Conservation (phyloP, 2,888 invertebrate species). For the Lasius fuliginosus region DNA sequence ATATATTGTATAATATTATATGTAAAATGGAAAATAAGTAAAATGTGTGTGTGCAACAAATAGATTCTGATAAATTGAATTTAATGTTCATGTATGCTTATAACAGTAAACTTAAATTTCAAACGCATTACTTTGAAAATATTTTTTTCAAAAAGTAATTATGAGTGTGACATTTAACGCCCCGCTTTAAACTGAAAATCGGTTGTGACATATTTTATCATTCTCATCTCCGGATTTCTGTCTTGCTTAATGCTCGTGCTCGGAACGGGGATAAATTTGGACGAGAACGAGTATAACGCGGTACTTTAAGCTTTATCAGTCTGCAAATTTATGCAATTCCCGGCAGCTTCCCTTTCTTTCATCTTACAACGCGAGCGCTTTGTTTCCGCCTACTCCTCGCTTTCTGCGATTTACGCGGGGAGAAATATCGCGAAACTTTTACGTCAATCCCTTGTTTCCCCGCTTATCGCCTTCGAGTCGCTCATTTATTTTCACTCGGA, state of each 20-base stretch:
- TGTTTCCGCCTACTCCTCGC: slow-evolving; percentile 34
- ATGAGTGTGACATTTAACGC: background rate
- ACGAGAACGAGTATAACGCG: slow-evolving; percentile 29
- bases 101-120: background rate
- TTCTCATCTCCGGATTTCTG: slow-evolving; percentile 7
- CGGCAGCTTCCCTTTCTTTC: slow-evolving; percentile 38
- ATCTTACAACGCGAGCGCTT: slow-evolving; percentile 32
- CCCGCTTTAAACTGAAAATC: background rate
- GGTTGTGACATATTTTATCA: slow-evolving; percentile 27
- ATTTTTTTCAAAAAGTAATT: background rate
- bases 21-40: background rate
- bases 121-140: background rate
- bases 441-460: slow-evolving; percentile 54
- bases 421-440: slow-evolving; percentile 58
- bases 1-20: background rate
- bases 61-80: background rate
- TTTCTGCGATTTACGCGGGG: slow-evolving; percentile 34
- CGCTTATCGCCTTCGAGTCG: slow-evolving; percentile 64
- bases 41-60: background rate
- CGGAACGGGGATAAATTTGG: slow-evolving; percentile 40
- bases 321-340: slow-evolving; percentile 43
- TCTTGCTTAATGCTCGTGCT: slow-evolving; percentile 19
- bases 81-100: background rate
- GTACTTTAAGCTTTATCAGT: slow-evolving; percentile 38
- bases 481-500: slow-evolving; percentile 43